Evolutionary conservation across 2,113 vertebrate genomes (phyloP).

Genomic region (Paralichthys olivaceus): DNA sequence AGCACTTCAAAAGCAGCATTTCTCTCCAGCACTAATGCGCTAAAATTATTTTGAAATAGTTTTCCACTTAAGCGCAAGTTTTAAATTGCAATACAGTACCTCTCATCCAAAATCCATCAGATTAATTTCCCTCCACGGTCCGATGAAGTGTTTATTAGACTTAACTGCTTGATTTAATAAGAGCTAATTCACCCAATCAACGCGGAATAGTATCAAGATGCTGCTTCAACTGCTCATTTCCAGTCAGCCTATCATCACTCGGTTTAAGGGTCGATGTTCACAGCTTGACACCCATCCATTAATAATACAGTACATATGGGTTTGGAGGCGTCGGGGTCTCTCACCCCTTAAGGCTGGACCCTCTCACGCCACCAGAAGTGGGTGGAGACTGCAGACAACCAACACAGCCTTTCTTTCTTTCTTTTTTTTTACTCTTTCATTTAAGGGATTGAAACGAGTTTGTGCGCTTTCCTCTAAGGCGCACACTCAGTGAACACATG

Average conservation of each 20-base stretch:
- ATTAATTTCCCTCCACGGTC: neutral
- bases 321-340: constrained; percentile 48
- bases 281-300: constrained; percentile 60
- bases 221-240: constrained; percentile 9
- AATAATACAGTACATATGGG: constrained; percentile 34
- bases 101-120: neutral
- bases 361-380: constrained; percentile 75
- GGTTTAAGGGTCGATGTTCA: constrained; percentile 42
- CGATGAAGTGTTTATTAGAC: constrained; percentile 41
- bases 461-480: neutral
- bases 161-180: constrained; percentile 32
- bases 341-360: constrained; percentile 48
- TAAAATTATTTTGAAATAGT: constrained; percentile 10
- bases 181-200: constrained; percentile 29
- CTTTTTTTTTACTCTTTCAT: constrained; percentile 14
- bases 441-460: constrained; percentile 25
- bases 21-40: constrained; percentile 24
- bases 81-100: neutral
- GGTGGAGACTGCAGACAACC: constrained; percentile 58
- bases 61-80: constrained; percentile 4
- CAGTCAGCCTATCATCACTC: constrained; percentile 41
- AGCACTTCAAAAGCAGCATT: constrained; percentile 9
- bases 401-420: neutral
- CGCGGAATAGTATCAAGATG: constrained; percentile 28
- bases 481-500: neutral